phyloP scores from a whole-genome alignment of 2,888 invertebrate genomes.

The Cosmorhoe ocellata region DNA sequence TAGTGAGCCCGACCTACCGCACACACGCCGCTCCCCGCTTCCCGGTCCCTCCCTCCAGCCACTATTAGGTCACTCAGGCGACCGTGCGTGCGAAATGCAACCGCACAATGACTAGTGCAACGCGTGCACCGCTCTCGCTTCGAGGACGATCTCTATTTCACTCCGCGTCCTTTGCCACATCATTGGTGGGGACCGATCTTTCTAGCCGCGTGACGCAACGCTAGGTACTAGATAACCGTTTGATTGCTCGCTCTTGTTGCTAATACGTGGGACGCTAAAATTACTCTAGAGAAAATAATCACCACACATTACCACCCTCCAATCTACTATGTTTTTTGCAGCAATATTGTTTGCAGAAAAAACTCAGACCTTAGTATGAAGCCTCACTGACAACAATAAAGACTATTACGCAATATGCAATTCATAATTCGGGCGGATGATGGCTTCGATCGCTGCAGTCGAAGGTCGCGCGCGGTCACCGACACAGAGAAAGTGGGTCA shows the following conservation, averaged over 20 bases:
- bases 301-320: not conserved
- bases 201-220: conserved; percentile 79
- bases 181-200: conserved; percentile 81
- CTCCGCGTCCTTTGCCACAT: conserved; percentile 79
- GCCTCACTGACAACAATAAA: conserved; percentile 53
- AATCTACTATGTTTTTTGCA: no score
- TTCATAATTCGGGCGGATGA: conserved; percentile 56
- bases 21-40: conserved; percentile 66
- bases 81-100: conserved; percentile 79
- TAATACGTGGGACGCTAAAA: conserved; percentile 21
- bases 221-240: conserved; percentile 59
- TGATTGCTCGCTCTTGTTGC: conserved; percentile 52
- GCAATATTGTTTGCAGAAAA: not conserved
- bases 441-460: conserved; percentile 66
- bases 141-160: conserved; percentile 83
- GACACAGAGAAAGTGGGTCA: conserved; percentile 74
- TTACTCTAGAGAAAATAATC: conserved; percentile 15
- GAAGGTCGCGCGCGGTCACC: conserved; percentile 78
- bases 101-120: conserved; percentile 80
- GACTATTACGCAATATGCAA: conserved; percentile 57
- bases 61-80: conserved; percentile 80
- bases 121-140: conserved; percentile 82
- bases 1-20: conserved; percentile 82
- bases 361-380: conserved; percentile 16
- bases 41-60: conserved; percentile 81